Percentiles rank a stretch among this genome's conserved stretches.
These are phyloP conservation scores for Daphoenositta chrysoptera DNA, from an alignment of 2,113 vertebrate genomes.

Conservation along the genomic window DNA sequence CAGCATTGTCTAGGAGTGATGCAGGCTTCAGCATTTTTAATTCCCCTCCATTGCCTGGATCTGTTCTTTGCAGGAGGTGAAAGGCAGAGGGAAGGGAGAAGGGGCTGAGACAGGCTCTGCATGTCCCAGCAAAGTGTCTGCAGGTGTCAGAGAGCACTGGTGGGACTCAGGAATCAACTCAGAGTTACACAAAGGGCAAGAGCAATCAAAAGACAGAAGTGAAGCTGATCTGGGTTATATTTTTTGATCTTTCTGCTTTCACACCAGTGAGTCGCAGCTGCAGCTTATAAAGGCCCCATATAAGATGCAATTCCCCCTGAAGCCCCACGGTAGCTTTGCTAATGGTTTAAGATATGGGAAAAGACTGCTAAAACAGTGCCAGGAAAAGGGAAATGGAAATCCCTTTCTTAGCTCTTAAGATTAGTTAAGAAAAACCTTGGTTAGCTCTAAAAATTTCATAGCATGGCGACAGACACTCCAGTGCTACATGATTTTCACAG, in stretches of 20 bases:
- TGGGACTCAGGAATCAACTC: background rate
- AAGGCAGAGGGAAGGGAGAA: background rate
- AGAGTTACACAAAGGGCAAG: background rate
- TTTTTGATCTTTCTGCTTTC: background rate
- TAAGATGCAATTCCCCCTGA: background rate
- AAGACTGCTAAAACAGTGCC: background rate
- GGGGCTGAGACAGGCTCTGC: background rate
- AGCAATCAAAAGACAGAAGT: background rate
- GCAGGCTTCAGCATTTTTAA: background rate
- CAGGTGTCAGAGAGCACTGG: background rate
- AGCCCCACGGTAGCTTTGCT: background rate
- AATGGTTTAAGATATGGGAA: background rate
- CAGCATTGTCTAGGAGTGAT: background rate
- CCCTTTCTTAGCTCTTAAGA: background rate
- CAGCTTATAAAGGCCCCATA: background rate
- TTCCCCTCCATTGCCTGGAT: rapidly evolving
- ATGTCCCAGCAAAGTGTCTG: background rate
- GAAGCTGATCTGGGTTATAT: background rate
- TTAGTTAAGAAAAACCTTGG: background rate
- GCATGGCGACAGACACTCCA: background rate
- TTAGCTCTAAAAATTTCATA: background rate
- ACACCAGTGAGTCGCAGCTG: background rate
- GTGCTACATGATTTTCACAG: background rate
- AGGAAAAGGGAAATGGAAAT: background rate
- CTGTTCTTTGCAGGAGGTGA: background rate